phyloP scores from a whole-genome alignment of 1,140 invertebrate genomes.

The Rhynchophorus ferrugineus region DNA sequence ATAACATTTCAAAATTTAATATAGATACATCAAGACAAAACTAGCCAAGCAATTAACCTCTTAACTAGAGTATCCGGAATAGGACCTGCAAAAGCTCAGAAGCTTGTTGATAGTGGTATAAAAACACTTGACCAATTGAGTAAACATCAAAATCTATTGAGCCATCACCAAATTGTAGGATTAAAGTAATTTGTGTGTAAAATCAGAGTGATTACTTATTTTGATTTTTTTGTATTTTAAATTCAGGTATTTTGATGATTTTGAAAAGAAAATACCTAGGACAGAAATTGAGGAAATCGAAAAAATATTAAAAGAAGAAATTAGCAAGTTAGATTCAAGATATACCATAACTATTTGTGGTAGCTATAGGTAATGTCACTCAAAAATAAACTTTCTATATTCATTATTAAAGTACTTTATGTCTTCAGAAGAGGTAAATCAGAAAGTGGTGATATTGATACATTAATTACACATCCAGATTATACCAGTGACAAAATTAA shows the following conservation, averaged over 20 bases:
- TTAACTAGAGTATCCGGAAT: slow-evolving; percentile 69
- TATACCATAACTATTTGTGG: slow-evolving; percentile 67
- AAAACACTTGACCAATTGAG: slow-evolving; percentile 59
- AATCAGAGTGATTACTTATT: slow-evolving; percentile 2
- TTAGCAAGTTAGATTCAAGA: slow-evolving; percentile 47
- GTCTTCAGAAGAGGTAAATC: slow-evolving; percentile 51
- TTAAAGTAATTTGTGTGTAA: slow-evolving; percentile 52
- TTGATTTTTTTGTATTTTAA: not conserved
- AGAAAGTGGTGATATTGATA: slow-evolving; percentile 72
- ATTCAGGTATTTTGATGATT: slow-evolving; percentile 59
- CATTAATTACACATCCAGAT: slow-evolving; percentile 60
- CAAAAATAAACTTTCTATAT: not conserved
- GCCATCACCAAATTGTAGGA: slow-evolving; percentile 68
- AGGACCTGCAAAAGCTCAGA: slow-evolving; percentile 70
- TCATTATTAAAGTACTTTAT: no score
- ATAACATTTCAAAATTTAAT: no score
- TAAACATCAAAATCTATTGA: slow-evolving; percentile 56
- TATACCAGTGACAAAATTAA: slow-evolving; percentile 40
- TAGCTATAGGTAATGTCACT: slow-evolving; percentile 52
- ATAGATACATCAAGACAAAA: slow-evolving; percentile 64
- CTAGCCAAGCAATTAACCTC: slow-evolving; percentile 56
- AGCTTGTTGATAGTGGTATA: slow-evolving; percentile 59
- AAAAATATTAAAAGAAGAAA: slow-evolving; percentile 44
- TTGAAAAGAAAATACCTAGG: slow-evolving; percentile 60
- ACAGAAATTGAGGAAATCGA: slow-evolving; percentile 54